A percentile compares a stretch with the other conserved stretches of the same genome.
phyloP scores from a whole-genome alignment of 2,888 invertebrate genomes.

The Camptogramma bilineatum region DNA sequence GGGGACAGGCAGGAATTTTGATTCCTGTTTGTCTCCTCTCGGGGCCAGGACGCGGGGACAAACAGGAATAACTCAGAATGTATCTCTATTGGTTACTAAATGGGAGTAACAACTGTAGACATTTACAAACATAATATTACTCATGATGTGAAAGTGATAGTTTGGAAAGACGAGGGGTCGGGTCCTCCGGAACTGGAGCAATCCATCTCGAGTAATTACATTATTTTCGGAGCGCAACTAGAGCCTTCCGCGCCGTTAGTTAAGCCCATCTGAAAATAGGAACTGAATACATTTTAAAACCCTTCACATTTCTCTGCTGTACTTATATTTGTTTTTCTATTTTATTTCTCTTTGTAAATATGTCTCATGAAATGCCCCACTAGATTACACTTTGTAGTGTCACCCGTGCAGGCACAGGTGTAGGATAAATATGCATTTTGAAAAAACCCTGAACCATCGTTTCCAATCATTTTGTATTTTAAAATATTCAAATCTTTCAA shows the following conservation, averaged over 20 bases:
- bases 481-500: too few relatives aligned
- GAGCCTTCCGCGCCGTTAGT: constrained; percentile 58
- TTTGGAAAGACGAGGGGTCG: constrained; percentile 32
- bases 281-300: constrained; percentile 11
- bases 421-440: too few relatives aligned
- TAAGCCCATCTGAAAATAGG: constrained; percentile 48
- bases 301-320: constrained; percentile 1
- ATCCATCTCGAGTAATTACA: constrained; percentile 75
- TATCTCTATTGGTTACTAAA: too few relatives aligned
- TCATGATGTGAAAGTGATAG: constrained; percentile 35
- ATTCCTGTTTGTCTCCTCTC: too few relatives aligned
- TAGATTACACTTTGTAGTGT: too few relatives aligned
- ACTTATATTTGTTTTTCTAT: neutral
- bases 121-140: constrained; percentile 26
- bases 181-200: constrained; percentile 54
- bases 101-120: constrained; percentile 17
- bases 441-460: too few relatives aligned
- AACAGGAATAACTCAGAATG: too few relatives aligned
- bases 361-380: neutral
- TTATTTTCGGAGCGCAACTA: constrained; percentile 59
- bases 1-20: too few relatives aligned
- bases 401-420: too few relatives aligned
- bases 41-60: too few relatives aligned
- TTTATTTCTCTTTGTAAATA: neutral
- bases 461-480: too few relatives aligned